Evolutionary conservation across 1,140 invertebrate species (phyloP).

Genomic region (Drosophila erecta): DNA sequence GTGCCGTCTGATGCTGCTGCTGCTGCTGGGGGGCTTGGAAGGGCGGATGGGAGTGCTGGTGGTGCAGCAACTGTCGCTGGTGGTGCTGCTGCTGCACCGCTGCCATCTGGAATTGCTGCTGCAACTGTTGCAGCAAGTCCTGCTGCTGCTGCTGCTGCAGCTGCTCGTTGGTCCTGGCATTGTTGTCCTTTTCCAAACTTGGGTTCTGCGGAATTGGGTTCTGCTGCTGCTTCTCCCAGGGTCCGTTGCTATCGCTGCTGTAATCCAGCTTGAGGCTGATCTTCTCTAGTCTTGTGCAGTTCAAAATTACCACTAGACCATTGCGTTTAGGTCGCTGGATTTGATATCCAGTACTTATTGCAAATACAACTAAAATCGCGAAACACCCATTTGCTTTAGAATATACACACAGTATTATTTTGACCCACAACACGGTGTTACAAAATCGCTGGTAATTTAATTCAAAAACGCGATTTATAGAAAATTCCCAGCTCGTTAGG

Average conservation of each 20-base stretch:
- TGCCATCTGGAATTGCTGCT: conserved; percentile 69
- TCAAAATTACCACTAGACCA: conserved; percentile 3
- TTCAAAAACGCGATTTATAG: no score
- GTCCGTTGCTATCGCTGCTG: conserved; percentile 72
- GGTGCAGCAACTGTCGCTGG: conserved; percentile 56
- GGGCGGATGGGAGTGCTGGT: conserved; percentile 70
- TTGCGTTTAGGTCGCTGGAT: not conserved
- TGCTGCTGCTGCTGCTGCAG: conserved; percentile 73
- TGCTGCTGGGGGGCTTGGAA: conserved; percentile 59
- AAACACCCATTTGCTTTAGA: no score
- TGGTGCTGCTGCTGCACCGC: conserved; percentile 50
- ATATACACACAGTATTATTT: no score
- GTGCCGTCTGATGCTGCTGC: conserved; percentile 41
- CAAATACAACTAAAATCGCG: not conserved
- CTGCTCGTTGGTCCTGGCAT: conserved; percentile 53
- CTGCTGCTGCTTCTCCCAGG: conserved; percentile 77
- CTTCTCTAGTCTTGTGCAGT: conserved; percentile 3
- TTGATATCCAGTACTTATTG: not conserved
- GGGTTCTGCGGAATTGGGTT: conserved; percentile 38
- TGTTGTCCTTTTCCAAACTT: conserved; percentile 26
- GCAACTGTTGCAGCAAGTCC: conserved; percentile 67
- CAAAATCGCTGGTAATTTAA: no score
- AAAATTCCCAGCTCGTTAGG: no score
- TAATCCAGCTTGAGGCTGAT: conserved; percentile 78
- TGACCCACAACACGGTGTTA: no score